A percentile compares a stretch with the other conserved stretches of the same genome.
Conservation (phyloP, 2,113 vertebrate species). For the Oryzias javanicus region DNA sequence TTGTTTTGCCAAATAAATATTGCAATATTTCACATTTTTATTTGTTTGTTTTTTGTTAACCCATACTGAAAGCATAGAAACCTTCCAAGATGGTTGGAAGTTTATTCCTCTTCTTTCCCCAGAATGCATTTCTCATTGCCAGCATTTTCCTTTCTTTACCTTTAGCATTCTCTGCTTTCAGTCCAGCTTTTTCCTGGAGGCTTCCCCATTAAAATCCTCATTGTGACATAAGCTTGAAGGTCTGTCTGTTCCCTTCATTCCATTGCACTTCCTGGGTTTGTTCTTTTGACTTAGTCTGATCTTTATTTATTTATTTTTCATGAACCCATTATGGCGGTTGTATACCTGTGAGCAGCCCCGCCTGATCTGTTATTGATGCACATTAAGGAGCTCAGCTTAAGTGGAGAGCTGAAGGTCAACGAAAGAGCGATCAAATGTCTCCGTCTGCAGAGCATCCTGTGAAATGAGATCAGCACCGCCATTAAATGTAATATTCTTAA, state of each 20-base stretch:
- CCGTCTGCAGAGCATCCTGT: slow-evolving; percentile 4
- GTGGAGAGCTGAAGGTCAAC: slow-evolving; percentile 39
- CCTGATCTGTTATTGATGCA: slow-evolving; percentile 6
- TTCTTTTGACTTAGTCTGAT: slow-evolving; percentile 2
- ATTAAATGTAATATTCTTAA: slow-evolving; percentile 18
- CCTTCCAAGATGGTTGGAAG: too few species aligned
- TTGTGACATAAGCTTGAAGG: slow-evolving; percentile 19
- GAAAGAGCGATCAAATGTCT: slow-evolving; percentile 16
- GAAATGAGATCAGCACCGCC: slow-evolving; percentile 4
- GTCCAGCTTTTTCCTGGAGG: slow-evolving; percentile 47
- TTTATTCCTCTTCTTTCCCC: too few species aligned
- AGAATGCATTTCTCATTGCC: too few species aligned
- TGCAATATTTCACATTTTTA: too few species aligned
- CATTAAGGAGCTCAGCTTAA: slow-evolving; percentile 16
- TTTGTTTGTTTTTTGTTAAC: too few species aligned
- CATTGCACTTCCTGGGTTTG: slow-evolving; percentile 17
- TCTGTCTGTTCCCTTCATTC: slow-evolving; percentile 16
- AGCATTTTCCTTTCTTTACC: too few species aligned
- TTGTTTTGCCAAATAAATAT: too few species aligned
- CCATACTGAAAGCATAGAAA: too few species aligned
- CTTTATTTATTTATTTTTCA: slow-evolving; percentile 14
- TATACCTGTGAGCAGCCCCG: slow-evolving; percentile 6
- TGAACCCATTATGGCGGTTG: slow-evolving; percentile 6
- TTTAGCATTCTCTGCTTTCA: too few species aligned
- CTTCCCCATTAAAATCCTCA: slow-evolving; percentile 55